Conservation (phyloP, 2,113 vertebrate species). For the Psephotus haematonotus region DNA sequence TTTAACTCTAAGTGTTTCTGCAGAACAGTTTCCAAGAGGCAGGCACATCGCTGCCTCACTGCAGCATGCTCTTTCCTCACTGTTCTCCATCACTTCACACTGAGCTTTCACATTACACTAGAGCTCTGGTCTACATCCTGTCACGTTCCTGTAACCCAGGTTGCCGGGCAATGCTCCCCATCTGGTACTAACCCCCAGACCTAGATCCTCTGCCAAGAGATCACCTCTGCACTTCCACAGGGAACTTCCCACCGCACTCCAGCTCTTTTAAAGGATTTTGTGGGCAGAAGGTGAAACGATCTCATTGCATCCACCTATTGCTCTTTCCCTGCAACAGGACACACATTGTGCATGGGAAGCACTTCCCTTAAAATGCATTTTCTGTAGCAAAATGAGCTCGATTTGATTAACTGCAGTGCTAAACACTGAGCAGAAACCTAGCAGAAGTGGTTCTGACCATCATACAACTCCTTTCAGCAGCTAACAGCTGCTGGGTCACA, state of each 20-base stretch:
- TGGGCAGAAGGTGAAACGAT: neutral
- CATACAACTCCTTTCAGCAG: neutral
- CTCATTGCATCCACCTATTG: neutral
- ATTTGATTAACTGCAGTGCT: neutral
- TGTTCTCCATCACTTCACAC: neutral
- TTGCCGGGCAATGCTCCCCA: neutral
- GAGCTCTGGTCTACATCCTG: neutral
- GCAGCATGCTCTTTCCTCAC: rapidly evolving
- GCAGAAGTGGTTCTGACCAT: neutral
- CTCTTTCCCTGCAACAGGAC: neutral
- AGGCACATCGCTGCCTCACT: neutral
- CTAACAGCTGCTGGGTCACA: rapidly evolving
- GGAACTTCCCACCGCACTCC: neutral
- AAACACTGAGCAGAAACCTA: neutral
- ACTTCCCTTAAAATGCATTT: neutral
- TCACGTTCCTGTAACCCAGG: rapidly evolving
- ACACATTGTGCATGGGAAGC: neutral
- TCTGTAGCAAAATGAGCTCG: neutral
- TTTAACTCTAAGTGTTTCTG: neutral
- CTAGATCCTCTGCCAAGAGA: neutral
- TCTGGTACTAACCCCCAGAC: neutral
- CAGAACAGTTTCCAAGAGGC: neutral
- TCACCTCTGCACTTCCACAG: neutral
- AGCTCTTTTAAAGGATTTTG: neutral
- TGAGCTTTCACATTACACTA: neutral